Percentiles rank a stretch among this genome's conserved stretches.
Conservation (phyloP, 1,140 invertebrate species). For the Glossosoma conforme region DNA sequence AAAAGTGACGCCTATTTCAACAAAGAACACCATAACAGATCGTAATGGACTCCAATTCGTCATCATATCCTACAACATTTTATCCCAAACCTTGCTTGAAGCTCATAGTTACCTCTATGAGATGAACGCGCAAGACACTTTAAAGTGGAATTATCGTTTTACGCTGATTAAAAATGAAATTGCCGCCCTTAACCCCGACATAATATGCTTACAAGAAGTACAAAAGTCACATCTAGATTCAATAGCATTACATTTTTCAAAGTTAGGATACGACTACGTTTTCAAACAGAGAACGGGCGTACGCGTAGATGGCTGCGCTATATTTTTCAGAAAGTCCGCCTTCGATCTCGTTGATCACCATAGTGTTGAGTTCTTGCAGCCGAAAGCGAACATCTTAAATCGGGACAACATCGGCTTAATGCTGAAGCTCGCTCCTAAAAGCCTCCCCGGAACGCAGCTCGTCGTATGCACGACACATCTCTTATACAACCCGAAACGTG, state of each 20-base stretch:
- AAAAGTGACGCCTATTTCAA: neutral
- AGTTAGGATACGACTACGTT: slow-evolving; percentile 56
- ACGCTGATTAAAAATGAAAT: slow-evolving; percentile 68
- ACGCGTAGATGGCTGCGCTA: slow-evolving; percentile 77
- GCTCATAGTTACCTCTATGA: slow-evolving; percentile 71
- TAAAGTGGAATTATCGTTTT: slow-evolving; percentile 69
- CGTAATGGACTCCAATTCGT: slow-evolving; percentile 35
- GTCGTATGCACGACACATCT: slow-evolving; percentile 90
- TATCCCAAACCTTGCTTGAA: slow-evolving; percentile 77
- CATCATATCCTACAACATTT: slow-evolving; percentile 80
- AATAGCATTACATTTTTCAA: slow-evolving; percentile 55
- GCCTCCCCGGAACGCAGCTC: slow-evolving; percentile 49
- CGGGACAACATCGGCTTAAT: slow-evolving; percentile 85
- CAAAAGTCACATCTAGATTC: slow-evolving; percentile 67
- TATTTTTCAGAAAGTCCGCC: slow-evolving; percentile 64
- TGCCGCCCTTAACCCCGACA: slow-evolving; percentile 63
- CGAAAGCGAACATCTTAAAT: slow-evolving; percentile 59
- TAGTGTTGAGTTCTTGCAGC: slow-evolving; percentile 56
- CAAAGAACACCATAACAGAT: neutral
- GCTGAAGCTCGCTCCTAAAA: slow-evolving; percentile 61
- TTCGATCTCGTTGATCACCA: slow-evolving; percentile 59
- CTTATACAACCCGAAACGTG: slow-evolving; percentile 84
- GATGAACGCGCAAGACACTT: slow-evolving; percentile 50
- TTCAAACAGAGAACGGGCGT: slow-evolving; percentile 71
- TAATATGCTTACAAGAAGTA: slow-evolving; percentile 85